A percentile compares a stretch with the other conserved stretches of the same genome.
Conservation (phyloP, 2,888 invertebrate species). For the Pelosia muscerda region DNA sequence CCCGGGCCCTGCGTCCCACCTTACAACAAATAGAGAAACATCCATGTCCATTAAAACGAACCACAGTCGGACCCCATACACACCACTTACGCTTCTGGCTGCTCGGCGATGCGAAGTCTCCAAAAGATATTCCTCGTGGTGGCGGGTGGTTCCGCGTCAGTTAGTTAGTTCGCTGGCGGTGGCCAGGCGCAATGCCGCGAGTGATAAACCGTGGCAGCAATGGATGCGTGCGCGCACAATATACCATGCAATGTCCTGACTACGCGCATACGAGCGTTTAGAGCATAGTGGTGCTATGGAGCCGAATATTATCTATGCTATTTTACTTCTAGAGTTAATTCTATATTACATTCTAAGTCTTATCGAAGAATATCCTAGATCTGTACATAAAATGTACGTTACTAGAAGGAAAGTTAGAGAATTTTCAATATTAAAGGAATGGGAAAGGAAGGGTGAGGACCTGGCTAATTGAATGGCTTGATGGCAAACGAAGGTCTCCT, state of each 20-base stretch:
- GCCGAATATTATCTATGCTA: slow-evolving; percentile 69
- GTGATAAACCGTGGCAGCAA: slow-evolving; percentile 46
- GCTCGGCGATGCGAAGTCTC: slow-evolving; percentile 62
- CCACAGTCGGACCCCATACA: slow-evolving; percentile 78
- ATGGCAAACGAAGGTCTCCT: slow-evolving; percentile 19
- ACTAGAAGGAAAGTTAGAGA: not conserved
- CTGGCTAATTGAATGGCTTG: not conserved
- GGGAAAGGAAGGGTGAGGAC: not conserved
- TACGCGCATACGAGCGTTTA: slow-evolving; percentile 75
- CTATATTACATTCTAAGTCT: slow-evolving; percentile 48
- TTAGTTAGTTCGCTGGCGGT: slow-evolving; percentile 37
- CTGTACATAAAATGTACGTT: not conserved
- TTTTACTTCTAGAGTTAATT: slow-evolving; percentile 55
- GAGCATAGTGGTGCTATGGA: slow-evolving; percentile 85
- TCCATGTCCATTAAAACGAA: slow-evolving; percentile 77
- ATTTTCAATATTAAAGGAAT: not conserved
- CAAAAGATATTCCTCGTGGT: slow-evolving; percentile 23
- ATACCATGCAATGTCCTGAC: slow-evolving; percentile 66
- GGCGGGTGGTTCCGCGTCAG: slow-evolving; percentile 31
- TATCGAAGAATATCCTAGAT: slow-evolving; percentile 30
- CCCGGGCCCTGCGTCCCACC: slow-evolving; percentile 86
- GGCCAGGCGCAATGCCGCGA: slow-evolving; percentile 41
- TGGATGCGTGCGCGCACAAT: slow-evolving; percentile 52
- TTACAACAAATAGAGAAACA: slow-evolving; percentile 85
- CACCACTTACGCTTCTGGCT: slow-evolving; percentile 85